Base-by-base conservation (phyloP, 2,113 vertebrate species). In the Numida meleagris region DNA sequence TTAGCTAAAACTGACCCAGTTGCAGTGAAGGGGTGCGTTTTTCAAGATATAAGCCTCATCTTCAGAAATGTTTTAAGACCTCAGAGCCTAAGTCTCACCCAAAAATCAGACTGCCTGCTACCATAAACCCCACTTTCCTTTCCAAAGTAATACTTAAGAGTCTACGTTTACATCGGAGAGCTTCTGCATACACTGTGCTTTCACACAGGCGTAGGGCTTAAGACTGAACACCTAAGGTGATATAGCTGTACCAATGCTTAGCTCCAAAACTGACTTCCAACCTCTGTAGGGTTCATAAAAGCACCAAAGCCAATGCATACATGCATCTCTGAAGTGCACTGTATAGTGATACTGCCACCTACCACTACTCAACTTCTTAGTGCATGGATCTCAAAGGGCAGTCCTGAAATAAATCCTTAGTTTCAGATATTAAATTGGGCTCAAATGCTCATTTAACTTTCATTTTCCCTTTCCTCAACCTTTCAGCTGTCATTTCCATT, bases 11-110 rank as follows among this genome's bases (percentile, higher is more conserved):
- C 20, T 33, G 21, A 74, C 58, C 27, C 61, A 19, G 10, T 72
- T 75, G 33, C 45, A 92, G 53, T 62, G 63, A 89, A 89, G 9
- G 25, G 4, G 15, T 83, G 14, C 42, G 46, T 80, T 91, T 91
- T 79, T 48, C 58, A 67, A 67, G 31, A 53, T 51, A 36, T 14
- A 31, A 66, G 59, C 3, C 7, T 2, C 15, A 23, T 43, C 73
- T 90, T 43, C 23, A 78, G 80, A 92, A 90, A 13, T n/a, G 0
- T 53, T 43, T 79, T 65, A 68, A 75, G 61, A 61, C 14, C 90
- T 90, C 34, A 87, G 16, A 38, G 20, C 27, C 27, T 66, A 78
- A 43, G 40, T 58, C 23, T 91, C n/a, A 89, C 36, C 33, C 27
- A 75, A 55, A 82, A 72, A 62, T 34, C 36, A 70, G 58, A 33